Conservation (phyloP, 2,113 vertebrate genomes). For the Salvelinus fontinalis region DNA sequence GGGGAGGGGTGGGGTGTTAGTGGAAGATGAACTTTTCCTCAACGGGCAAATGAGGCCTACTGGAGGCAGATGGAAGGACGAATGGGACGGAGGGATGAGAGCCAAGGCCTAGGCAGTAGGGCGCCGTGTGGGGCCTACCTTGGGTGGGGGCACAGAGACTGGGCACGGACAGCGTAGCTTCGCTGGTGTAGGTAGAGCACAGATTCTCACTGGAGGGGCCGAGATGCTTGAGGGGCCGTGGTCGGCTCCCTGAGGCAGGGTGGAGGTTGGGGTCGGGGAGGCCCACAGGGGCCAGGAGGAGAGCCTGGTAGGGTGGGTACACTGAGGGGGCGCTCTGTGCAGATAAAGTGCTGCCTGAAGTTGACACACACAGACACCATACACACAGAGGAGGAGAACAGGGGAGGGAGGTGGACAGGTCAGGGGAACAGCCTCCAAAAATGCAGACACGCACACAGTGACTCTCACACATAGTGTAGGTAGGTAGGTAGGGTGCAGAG, state of each 20-base stretch:
- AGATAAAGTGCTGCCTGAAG: constrained; percentile 87
- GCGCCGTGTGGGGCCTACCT: constrained; percentile 76
- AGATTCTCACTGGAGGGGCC: constrained; percentile 90
- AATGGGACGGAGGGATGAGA: neutral
- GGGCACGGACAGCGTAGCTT: constrained; percentile 90
- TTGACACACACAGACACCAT: constrained; percentile 48
- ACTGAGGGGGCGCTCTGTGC: constrained; percentile 86
- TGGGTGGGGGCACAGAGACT: constrained; percentile 90
- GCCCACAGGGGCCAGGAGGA: constrained; percentile 63
- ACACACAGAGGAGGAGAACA: constrained; percentile 37
- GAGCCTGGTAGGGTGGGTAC: constrained; percentile 80
- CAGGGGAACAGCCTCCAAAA: neutral
- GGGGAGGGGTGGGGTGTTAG: neutral
- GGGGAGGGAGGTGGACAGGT: constrained; percentile 1
- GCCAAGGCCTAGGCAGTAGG: neutral
- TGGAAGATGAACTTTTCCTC: neutral
- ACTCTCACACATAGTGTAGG: neutral
- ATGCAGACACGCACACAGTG: constrained; percentile 22
- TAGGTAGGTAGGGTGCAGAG: no score
- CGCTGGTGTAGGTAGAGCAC: constrained; percentile 93
- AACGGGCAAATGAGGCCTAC: neutral
- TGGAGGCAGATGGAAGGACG: neutral
- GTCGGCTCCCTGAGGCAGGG: constrained; percentile 79
- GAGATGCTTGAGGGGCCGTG: constrained; percentile 87
- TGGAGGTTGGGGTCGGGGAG: constrained; percentile 74